Evolutionary conservation across 1,140 invertebrate genomes (phyloP).

Genomic region (Monochamus saltuarius): DNA sequence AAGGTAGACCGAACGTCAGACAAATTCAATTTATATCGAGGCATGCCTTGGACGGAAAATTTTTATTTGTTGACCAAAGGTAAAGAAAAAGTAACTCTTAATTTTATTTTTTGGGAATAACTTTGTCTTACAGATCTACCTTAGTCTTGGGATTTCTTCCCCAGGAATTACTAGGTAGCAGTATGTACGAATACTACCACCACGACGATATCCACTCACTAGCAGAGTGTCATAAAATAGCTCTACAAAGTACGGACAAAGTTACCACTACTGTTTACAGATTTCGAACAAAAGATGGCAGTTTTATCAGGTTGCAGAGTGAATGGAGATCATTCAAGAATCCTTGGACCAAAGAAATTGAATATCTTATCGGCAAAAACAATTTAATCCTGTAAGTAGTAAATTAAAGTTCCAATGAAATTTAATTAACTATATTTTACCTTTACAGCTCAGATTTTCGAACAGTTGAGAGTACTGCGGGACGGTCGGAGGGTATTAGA

Average conservation of each 20-base stretch:
- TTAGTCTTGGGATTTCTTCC: conserved; percentile 86
- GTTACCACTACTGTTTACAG: conserved; percentile 73
- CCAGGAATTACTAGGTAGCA: conserved; percentile 89
- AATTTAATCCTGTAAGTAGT: conserved; percentile 66
- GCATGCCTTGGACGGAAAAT: conserved; percentile 93
- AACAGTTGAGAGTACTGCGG: conserved; percentile 56
- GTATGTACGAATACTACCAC: conserved; percentile 91
- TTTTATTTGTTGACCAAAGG: conserved; percentile 94
- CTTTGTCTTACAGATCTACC: conserved; percentile 69
- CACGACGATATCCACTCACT: conserved; percentile 79
- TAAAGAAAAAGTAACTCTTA: conserved; percentile 22
- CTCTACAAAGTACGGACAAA: conserved; percentile 65
- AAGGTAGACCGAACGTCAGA: conserved; percentile 53
- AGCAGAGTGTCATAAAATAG: conserved; percentile 82
- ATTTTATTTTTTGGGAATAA: not conserved
- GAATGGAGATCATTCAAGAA: conserved; percentile 87
- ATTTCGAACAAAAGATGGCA: conserved; percentile 77
- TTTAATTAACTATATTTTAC: conserved; percentile 22
- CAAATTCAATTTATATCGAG: conserved; percentile 77
- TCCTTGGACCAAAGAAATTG: conserved; percentile 90
- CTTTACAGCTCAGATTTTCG: conserved; percentile 56
- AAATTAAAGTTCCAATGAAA: conserved; percentile 7
- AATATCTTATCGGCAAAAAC: conserved; percentile 85
- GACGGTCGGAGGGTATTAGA: conserved; percentile 53
- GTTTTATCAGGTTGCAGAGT: conserved; percentile 73